Evolutionary conservation across 2,797 vertebrate species (phyloP), one percentile per base, ranked within the genome.

Genomic region (Limnodromus scolopaceus): DNA sequence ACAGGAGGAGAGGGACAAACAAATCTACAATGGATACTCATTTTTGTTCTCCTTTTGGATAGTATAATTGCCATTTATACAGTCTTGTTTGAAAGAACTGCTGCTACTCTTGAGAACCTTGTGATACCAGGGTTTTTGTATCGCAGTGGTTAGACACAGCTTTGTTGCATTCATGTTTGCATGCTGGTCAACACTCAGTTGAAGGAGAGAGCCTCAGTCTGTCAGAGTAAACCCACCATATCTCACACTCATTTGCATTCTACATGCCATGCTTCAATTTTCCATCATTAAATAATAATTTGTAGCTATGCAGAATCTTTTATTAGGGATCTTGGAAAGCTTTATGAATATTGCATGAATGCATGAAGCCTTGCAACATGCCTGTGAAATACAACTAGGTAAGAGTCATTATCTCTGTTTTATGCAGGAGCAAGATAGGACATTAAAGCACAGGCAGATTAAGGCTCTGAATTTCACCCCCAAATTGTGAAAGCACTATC

Each of bases 341-440:
- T 76, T 93, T 79, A 94, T 93, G 83, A 80, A 95, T 95, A 64
- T 66, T 93, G 70, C 32, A 89, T 90, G 93, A 79, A 45, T 10
- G 70, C 66, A 54, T 32, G 85, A 84, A 94, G 51, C 80, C 80
- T 79, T 0, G 0, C 61, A 86, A 57, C 54, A 51, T 2, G 13
- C 68, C 68, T 69, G 54, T 58, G 91, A 76, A 84, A 39, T 77
- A 88, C 80, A 60, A 0, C n/a, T 20, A 32, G 58, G 74, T 88
- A 30, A 36, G 66, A 87, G 64, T 43, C 85, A 46, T 82, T 80
- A 58, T 76, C 53, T 34, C 49, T 28, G n/a, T 39, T 90, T 91
- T 51, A 36, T 16, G 55, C 69, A 49, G 84, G 57, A 84, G 61
- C 46, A 70, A 69, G 64, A 41, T 18, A 90, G 84, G 85, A 83